Percentiles rank a stretch among this genome's conserved stretches.
Conservation (phyloP, 1,140 invertebrate genomes). For the Adoxophyes honmai region DNA sequence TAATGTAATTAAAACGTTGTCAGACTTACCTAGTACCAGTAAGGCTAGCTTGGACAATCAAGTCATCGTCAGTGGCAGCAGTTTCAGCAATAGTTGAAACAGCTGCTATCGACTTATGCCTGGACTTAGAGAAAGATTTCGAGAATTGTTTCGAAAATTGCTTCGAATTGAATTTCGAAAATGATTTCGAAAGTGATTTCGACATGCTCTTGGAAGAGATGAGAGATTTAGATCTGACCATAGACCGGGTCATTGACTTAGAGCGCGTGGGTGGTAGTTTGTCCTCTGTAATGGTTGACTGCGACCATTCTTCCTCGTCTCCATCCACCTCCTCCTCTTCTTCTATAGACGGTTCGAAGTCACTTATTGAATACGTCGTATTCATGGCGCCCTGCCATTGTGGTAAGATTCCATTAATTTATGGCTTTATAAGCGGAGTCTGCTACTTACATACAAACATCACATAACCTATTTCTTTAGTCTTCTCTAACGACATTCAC, state of each 20-base stretch:
- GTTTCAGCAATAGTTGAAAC: neutral
- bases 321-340: conserved; percentile 23
- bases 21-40: conserved; percentile 3
- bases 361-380: conserved; percentile 37
- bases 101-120: neutral
- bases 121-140: conserved; percentile 8
- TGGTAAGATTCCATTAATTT: no score
- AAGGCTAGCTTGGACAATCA: conserved; percentile 16
- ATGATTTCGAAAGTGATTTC: conserved; percentile 38
- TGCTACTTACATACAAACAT: no score
- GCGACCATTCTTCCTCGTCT: conserved; percentile 40
- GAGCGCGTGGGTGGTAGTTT: conserved; percentile 33
- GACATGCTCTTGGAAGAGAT: conserved; percentile 27
- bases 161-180: conserved; percentile 35
- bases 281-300: conserved; percentile 28
- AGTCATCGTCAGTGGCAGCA: conserved; percentile 17
- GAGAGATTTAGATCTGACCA: conserved; percentile 32
- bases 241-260: conserved; percentile 24
- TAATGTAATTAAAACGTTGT: no score
- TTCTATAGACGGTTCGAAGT: conserved; percentile 33
- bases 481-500: no score
- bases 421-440: no score
- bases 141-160: conserved; percentile 23
- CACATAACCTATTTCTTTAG: no score
- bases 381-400: no score